Base-by-base conservation (phyloP, 2,113 vertebrate species). In the Argyrosomus japonicus region DNA sequence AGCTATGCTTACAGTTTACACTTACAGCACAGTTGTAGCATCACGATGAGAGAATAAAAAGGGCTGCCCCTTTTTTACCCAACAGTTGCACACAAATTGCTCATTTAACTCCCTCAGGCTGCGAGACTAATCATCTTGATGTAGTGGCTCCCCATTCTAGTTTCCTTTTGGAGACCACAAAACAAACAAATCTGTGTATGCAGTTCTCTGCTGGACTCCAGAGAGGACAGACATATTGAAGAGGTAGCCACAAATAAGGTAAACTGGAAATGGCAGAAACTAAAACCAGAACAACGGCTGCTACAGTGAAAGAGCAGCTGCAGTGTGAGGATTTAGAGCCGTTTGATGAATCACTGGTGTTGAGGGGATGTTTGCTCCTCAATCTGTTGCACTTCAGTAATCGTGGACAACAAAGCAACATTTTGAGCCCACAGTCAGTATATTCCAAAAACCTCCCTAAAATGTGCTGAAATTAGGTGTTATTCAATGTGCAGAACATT, bases 281-380 rank as follows among this genome's bases (percentile, higher is more conserved):
- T 51, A n/a, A 51, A 74, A 45, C n/a, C 2, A 57, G n/a, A 48
- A 11, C 45, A 74, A 17, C 57, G 54, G 73, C 32, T 64, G 48
- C 60, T 6, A 19, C 71, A 50, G 1, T 58, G 27, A 53, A 9
- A 70, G 14, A 70, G 23, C 14, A 19, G 18, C 10, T 29, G 18
- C 54, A 47, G 40, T 27, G 11, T 72, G 15, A 58, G n/a, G 54
- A 45, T 45, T 58, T 58, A 9, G 23, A 62, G 57, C 18, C 19
- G 23, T 50, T 74, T 15, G 4, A 7, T 43, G 10, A 63, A n/a
- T 51, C 29, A 7, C 58, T 12, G 1, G 13, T 25, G 5, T 67
- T 29, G 0, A 51, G 11, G 3, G 9, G 47, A 21, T 17, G 25
- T 68, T 50, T n/a, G 27, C 27, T 29, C 7, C 25, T 8, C 14